A percentile compares a stretch with the other conserved stretches of the same genome.
Conservation (phyloP, 2,113 vertebrate species). For the Donacobius atricapilla region DNA sequence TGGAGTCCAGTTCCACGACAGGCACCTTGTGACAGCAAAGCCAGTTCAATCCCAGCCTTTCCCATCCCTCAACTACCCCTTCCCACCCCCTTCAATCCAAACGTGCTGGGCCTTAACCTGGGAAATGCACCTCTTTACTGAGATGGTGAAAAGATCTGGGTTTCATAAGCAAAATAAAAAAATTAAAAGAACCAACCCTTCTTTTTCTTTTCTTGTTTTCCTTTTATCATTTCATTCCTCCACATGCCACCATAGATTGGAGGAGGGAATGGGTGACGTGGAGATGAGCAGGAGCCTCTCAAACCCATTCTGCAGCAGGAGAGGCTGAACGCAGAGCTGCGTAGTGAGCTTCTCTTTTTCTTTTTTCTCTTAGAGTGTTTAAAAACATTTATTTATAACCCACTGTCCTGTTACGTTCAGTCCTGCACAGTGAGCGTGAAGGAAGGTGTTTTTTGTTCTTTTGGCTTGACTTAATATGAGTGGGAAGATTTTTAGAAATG, state of each 20-base stretch:
- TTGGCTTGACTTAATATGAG: conserved; percentile 43
- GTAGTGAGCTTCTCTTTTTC: not conserved
- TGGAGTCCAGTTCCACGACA: not conserved
- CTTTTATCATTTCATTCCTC: not conserved
- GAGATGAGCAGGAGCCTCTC: not conserved
- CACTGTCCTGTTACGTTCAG: not conserved
- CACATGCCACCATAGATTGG: not conserved
- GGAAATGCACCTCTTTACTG: not conserved
- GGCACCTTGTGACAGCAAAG: not conserved
- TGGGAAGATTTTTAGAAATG: conserved; percentile 53
- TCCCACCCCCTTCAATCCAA: not conserved
- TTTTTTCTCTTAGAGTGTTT: not conserved
- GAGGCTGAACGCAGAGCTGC: not conserved
- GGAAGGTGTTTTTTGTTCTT: conserved; percentile 41
- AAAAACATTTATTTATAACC: not conserved
- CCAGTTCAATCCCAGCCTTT: not conserved
- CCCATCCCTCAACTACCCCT: not conserved
- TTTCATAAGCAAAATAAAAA: not conserved
- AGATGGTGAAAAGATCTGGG: not conserved
- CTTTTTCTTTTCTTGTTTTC: not conserved
- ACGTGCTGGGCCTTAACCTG: not conserved
- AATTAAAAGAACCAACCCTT: not conserved
- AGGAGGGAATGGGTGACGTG: not conserved
- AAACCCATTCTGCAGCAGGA: not conserved
- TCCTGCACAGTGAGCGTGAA: conserved; percentile 1